phyloP scores from a whole-genome alignment of 2,113 vertebrate species.

The Turdus rufiventris region DNA sequence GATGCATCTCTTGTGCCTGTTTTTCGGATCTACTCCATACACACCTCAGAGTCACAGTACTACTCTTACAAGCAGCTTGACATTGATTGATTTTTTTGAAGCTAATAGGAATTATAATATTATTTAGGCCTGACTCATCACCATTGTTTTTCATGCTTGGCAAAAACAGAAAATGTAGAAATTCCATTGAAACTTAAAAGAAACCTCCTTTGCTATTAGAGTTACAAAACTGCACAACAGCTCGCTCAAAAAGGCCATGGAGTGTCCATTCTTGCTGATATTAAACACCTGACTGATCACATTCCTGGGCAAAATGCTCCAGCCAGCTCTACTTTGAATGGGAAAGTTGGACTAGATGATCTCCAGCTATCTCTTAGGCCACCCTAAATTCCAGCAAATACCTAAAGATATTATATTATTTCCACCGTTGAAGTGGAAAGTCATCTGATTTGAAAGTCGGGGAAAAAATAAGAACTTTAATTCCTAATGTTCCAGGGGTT shows the following conservation, averaged over 20 bases:
- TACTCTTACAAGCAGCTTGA: background rate
- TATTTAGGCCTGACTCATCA: background rate
- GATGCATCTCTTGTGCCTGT: background rate
- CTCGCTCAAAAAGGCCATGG: background rate
- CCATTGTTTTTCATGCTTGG: background rate
- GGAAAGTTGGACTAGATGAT: background rate
- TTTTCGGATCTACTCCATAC: background rate
- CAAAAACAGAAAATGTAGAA: background rate
- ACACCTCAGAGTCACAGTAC: background rate
- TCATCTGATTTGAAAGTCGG: background rate
- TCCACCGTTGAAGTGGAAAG: background rate
- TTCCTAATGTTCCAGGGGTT: background rate
- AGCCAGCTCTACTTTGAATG: background rate
- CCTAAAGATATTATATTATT: background rate
- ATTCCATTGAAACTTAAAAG: background rate
- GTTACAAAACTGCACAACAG: background rate
- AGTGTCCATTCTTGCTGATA: background rate
- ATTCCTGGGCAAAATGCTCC: background rate
- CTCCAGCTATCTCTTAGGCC: background rate
- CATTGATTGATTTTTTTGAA: slow-evolving; percentile 6
- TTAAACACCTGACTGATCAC: background rate
- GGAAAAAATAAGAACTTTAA: background rate
- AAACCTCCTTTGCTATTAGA: background rate
- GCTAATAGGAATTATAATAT: background rate
- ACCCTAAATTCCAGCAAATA: background rate